Conservation (phyloP, 2,113 vertebrate species). For the Seriola dumerili region DNA sequence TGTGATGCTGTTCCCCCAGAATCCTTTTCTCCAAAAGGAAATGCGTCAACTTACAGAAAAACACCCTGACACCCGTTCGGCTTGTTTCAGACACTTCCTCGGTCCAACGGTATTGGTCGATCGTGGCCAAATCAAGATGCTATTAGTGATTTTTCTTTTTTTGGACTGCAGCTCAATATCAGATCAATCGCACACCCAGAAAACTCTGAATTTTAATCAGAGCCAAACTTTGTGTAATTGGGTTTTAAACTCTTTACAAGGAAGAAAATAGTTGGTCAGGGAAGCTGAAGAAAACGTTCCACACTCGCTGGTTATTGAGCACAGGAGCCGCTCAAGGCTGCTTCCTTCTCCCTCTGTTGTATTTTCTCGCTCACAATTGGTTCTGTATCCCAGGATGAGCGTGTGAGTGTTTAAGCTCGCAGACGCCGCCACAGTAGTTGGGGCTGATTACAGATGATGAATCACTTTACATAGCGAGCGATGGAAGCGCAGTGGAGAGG, state of each 20-base stretch:
- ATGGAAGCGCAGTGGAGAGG: conserved; percentile 25
- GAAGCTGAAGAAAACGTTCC: background rate
- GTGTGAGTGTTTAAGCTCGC: conserved; percentile 35
- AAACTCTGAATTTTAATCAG: conserved; percentile 10
- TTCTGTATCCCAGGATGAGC: conserved; percentile 19
- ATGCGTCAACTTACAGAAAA: background rate
- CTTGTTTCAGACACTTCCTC: conserved; percentile 3
- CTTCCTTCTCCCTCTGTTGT: background rate
- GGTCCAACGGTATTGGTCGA: background rate
- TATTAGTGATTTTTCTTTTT: conserved; percentile 19
- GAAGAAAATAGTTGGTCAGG: conserved; percentile 37
- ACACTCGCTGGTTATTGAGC: conserved; percentile 21
- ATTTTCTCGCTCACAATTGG: background rate
- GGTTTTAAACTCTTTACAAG: conserved; percentile 23
- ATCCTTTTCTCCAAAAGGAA: background rate
- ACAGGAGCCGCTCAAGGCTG: conserved; percentile 11
- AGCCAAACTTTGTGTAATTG: conserved; percentile 29
- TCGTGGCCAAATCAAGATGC: conserved; percentile 19
- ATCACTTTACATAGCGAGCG: conserved; percentile 53
- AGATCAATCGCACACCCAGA: conserved; percentile 41
- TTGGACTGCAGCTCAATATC: conserved; percentile 16
- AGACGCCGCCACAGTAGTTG: conserved; percentile 24
- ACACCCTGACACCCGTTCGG: background rate
- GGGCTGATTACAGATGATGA: conserved; percentile 67
- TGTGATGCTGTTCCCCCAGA: background rate